A percentile compares a stretch with the other conserved stretches of the same genome.
Conservation (phyloP, 1,140 invertebrate genomes). For the Sitodiplosis mosellana region DNA sequence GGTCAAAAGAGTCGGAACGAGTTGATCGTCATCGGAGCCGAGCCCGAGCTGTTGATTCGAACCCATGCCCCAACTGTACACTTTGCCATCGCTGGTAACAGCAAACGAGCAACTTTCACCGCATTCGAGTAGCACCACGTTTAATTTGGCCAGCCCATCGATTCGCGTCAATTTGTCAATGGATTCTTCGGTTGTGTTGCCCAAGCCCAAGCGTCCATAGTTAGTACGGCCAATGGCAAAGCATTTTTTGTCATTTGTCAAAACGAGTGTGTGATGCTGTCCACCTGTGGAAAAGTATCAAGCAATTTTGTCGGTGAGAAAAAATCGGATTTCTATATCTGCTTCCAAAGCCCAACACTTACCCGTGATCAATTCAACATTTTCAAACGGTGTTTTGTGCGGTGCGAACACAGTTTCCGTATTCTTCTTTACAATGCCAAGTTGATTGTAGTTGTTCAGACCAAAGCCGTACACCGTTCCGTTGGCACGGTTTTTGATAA, state of each 20-base stretch:
- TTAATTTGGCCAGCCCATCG: conserved; percentile 36
- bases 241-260: conserved; percentile 40
- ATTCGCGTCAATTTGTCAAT: conserved; percentile 49
- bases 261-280: conserved; percentile 69
- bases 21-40: conserved; percentile 57
- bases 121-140: conserved; percentile 49
- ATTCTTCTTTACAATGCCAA: conserved; percentile 35
- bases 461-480: conserved; percentile 68
- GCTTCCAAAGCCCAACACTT: no score
- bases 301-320: no score
- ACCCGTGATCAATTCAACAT: conserved; percentile 17
- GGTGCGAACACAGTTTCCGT: conserved; percentile 12
- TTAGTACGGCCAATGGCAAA: conserved; percentile 68
- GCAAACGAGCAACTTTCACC: conserved; percentile 73
- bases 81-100: conserved; percentile 51
- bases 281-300: conserved; percentile 28
- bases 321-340: no score
- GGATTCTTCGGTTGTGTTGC: conserved; percentile 36
- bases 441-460: conserved; percentile 86
- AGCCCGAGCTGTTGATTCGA: conserved; percentile 67
- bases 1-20: conserved; percentile 41
- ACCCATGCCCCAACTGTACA: conserved; percentile 86
- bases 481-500: conserved; percentile 33
- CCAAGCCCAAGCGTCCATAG: conserved; percentile 73
- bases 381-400: conserved; percentile 13